Evolutionary conservation across 1,140 invertebrate species (phyloP), one percentile per base, ranked within the genome.

Genomic region (Oryctes rhinoceros): DNA sequence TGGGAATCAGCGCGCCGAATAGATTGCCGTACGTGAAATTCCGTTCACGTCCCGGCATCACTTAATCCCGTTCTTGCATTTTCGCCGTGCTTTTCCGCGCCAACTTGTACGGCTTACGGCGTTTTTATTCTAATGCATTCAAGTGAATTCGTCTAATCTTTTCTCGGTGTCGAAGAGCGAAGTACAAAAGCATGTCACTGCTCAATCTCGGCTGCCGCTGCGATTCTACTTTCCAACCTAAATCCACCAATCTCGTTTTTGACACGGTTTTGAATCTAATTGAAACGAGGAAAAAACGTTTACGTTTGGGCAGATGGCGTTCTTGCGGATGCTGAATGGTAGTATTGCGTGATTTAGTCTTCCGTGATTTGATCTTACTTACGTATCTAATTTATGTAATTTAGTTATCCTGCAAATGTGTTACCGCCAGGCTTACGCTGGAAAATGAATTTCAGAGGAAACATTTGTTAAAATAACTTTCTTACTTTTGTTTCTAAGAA

Each of bases 131-230:
- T 18, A 67, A 67, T 35, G 65, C 65, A 4, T 67, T 67, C 20
- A 71, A 71, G 18, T 71, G 65, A 71, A 24, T 71, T 71, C 65
- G 18, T 71, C 65, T 71, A 71, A 71, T 71, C 65, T 24, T 37
- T 24, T 71, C 37, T 13, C 65, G 65, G 65, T 71, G 20, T 71
- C 65, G 65, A 71, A 37, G 18, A 13, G 20, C 24, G 65, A 24
- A 71, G 65, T 71, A 71, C 65, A 71, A 71, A 71, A 71, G 65
- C 65, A 15, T 71, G 65, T 71, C 65, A 30, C 20, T 7, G 20
- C 65, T 71, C 65, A 24, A 10, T 10, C 4, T 13, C 11, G 24
- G 7, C 24, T 24, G 24, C 18, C 7, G 65, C 10, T 37, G 65
- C 65, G n/a, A 24, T 35, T 30, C 65, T 13, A 35, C 65, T 30